Evolutionary conservation across 2,888 invertebrate genomes (phyloP).

Genomic region (Scaptodrosophila latifasciaeformis): DNA sequence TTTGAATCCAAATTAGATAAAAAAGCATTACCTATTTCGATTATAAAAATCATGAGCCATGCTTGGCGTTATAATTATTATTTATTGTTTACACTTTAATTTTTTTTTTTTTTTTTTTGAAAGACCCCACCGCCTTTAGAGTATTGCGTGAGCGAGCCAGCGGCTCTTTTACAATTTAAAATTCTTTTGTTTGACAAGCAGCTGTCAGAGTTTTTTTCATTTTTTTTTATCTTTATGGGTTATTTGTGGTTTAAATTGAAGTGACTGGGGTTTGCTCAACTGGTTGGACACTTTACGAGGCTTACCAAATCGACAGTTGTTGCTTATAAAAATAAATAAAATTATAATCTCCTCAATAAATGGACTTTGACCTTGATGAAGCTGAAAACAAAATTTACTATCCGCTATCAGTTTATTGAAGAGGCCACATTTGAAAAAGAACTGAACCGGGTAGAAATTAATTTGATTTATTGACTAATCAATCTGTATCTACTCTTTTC

Average conservation of each 20-base stretch:
- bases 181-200: slow-evolving; percentile 6
- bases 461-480: too few relatives aligned
- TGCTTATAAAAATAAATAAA: too few relatives aligned
- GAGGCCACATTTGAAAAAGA: too few relatives aligned
- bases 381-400: too few relatives aligned
- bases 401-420: too few relatives aligned
- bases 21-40: slow-evolving; percentile 37
- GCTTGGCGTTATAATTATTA: slow-evolving; percentile 41
- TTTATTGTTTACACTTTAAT: slow-evolving; percentile 58
- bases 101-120: slow-evolving; percentile 27
- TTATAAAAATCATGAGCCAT: slow-evolving; percentile 32
- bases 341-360: too few relatives aligned
- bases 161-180: neutral
- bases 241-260: slow-evolving; percentile 27
- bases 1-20: too few relatives aligned
- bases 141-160: slow-evolving; percentile 16
- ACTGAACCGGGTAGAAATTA: too few relatives aligned
- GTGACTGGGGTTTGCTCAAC: slow-evolving; percentile 7
- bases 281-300: neutral
- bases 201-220: slow-evolving; percentile 16
- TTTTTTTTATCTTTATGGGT: slow-evolving; percentile 23
- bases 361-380: too few relatives aligned
- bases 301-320: too few relatives aligned
- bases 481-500: too few relatives aligned
- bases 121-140: slow-evolving; percentile 15